Base-by-base conservation (phyloP, 2,113 vertebrate species). In the Lagopus leucura region DNA sequence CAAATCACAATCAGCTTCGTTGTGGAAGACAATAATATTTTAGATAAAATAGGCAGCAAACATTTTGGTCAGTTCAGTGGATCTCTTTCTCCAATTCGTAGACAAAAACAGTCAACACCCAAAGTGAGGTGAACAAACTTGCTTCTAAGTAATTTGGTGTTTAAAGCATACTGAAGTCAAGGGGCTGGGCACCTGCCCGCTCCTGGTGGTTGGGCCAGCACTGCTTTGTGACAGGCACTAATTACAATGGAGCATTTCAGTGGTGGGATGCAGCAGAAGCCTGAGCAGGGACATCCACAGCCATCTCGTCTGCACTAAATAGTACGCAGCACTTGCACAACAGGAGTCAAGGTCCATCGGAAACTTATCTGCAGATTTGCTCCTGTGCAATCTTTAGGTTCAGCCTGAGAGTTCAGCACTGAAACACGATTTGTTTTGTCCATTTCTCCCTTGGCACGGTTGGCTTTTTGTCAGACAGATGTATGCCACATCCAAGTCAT, bases 401-500 rank as follows among this genome's bases (percentile, higher is more conserved):
- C 88, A 91, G 69, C 76, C 90, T 90, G 86, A 1, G 36, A 94
- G 94, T 78, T 91, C 82, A 93, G 90, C 74, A 30, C 86, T 65
- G 91, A 90, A 92, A 86, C 47, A 8, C 54, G 61, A 11, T 80
- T 93, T 96, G 95, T 94, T 94, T 95, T 95, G 92, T 93, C 52
- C 88, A 81, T 86, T 90, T 92, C 86, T 93, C 94, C 93, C 82
- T 58, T 95, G 93, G 95, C 93, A 94, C 8, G 14, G 76, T 79
- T 93, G 92, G 94, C 96, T 88, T 86, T 96, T 69, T 93, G 91
- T 96, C 94, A 97, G 88, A 58, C 90, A 95, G 94, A 96, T 93
- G 90, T 78, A 95, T 86, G 91, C 88, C 94, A 82, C 90, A 94
- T 86, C 92, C 90, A 90, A 95, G 93, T 48, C n/a, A 70, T 96